Evolutionary conservation across 1,140 invertebrate species (phyloP).

Genomic region (Dufourea novaeangliae): DNA sequence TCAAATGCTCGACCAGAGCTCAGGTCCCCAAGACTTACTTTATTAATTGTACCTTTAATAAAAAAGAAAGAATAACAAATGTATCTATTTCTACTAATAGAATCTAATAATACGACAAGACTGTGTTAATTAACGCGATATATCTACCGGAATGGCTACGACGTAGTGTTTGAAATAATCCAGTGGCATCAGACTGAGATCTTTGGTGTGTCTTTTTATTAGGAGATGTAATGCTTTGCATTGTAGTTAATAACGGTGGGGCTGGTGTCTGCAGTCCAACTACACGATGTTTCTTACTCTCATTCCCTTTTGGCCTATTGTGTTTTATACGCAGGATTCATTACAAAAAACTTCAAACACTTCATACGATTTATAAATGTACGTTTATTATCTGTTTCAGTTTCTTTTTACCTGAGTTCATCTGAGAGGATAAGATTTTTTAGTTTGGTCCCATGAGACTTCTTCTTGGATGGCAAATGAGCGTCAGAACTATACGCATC

Average conservation of each 20-base stretch:
- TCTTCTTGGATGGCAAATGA: conserved; percentile 88
- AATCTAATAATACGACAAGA: neutral
- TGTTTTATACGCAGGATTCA: conserved; percentile 12
- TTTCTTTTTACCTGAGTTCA: conserved; percentile 86
- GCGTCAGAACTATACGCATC: conserved; percentile 95
- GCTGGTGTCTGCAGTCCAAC: conserved; percentile 74
- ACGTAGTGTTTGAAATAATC: conserved; percentile 81
- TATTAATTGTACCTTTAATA: conserved; percentile 80
- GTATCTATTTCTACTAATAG: neutral
- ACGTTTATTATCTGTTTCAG: neutral
- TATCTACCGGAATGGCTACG: conserved; percentile 80
- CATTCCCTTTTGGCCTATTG: conserved; percentile 79
- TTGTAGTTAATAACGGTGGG: conserved; percentile 72
- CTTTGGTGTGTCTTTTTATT: conserved; percentile 90
- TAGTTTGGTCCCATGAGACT: conserved; percentile 92
- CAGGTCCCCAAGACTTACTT: conserved; percentile 93
- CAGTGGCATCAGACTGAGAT: conserved; percentile 95
- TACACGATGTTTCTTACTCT: conserved; percentile 74
- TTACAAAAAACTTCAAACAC: neutral
- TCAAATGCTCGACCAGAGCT: conserved; percentile 97
- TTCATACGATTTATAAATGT: neutral
- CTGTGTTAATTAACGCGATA: conserved; percentile 21
- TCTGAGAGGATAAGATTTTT: conserved; percentile 94
- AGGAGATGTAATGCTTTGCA: conserved; percentile 79
- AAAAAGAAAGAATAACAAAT: conserved; percentile 17